Evolutionary conservation across 2,113 vertebrate genomes (phyloP).

Genomic region (Vimba vimba): DNA sequence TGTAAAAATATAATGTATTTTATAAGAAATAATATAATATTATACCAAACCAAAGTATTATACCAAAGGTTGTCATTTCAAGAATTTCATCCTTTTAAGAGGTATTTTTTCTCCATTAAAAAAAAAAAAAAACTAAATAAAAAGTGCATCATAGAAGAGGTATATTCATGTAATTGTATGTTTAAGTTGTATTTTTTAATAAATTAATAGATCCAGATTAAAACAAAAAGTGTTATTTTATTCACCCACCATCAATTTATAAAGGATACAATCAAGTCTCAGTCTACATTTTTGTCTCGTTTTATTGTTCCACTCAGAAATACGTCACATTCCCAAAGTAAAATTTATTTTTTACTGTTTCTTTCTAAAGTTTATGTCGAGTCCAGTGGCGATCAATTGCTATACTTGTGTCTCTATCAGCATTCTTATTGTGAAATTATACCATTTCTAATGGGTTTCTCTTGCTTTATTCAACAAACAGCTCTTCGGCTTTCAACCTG

Average conservation of each 20-base stretch:
- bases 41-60: neutral
- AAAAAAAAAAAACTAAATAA: too few species aligned
- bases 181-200: too few species aligned
- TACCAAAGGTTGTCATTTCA: neutral
- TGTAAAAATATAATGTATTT: neutral
- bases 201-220: too few species aligned
- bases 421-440: neutral
- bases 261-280: neutral
- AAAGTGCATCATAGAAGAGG: too few species aligned
- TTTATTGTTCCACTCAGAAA: neutral
- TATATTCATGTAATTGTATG: too few species aligned
- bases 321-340: neutral
- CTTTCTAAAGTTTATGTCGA: neutral
- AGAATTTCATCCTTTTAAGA: neutral
- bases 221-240: too few species aligned
- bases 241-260: too few species aligned
- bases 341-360: neutral
- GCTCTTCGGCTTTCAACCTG: neutral
- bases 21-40: neutral
- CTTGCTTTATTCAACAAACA: constrained; percentile 20
- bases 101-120: neutral
- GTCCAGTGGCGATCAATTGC: neutral
- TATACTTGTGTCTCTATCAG: neutral
- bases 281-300: neutral
- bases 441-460: neutral